Base-by-base conservation (phyloP, 2,888 invertebrate species). In the Thymelicus lineola region DNA sequence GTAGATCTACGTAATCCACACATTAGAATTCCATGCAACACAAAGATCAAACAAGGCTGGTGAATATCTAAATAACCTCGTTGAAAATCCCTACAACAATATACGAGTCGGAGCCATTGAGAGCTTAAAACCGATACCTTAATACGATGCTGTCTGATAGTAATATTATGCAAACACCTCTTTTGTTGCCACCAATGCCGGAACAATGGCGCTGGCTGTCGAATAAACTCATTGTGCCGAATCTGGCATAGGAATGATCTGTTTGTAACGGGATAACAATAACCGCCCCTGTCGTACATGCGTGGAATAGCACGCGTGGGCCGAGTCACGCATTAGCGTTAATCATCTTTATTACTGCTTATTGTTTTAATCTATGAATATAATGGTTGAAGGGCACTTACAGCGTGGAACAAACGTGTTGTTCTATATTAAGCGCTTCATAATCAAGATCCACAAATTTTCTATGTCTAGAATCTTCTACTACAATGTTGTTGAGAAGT, bases 231-330 rank as follows among this genome's bases (percentile, higher is more conserved):
- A 87, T 86, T 88, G 86, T 86, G 76, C 82, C 82, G 81, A 84
- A 85, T 84, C 81, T 80, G 83, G 82, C 84, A 85, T 86, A 82
- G 83, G 82, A 85, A 87, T 87, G 86, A 88, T 86, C 84, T 83
- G 87, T 86, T 89, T 89, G 89, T 89, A 83, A 78, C 80, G 79
- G 82, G 82, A 83, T 86, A 87, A 90, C 89, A 89, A 90, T 88
- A 88, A 88, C 82, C 81, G 78, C 79, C 78, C 74, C 79, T 85
- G 82, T 83, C 80, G 81, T 78, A 75, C 74, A 80, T 48, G 48
- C 7, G 59, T 48, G 17, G 58, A 66, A 20, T 48, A 36, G 36
- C 14, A 45, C 65, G 35, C 45, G 45, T n/a, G 14, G 45, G 17
- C 28, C 9, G 53, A 67, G 20, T 67, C 61, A 68, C 53, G 20